phyloP scores from a whole-genome alignment of 2,888 invertebrate species.

The Eupithecia inturbata region DNA sequence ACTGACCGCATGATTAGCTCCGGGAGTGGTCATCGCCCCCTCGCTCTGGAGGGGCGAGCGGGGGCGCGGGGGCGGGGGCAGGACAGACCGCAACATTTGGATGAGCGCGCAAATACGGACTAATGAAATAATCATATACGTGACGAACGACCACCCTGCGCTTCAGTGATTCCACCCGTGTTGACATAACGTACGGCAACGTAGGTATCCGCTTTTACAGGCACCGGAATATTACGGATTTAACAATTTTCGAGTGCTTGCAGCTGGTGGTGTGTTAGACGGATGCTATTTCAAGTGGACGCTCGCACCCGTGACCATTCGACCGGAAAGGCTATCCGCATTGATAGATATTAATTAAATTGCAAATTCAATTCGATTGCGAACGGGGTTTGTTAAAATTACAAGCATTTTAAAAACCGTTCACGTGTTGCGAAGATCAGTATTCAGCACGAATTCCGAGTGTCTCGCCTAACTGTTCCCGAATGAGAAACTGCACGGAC shows the following conservation, averaged over 20 bases:
- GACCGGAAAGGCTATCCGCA: constrained; percentile 59
- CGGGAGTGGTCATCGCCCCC: constrained; percentile 80
- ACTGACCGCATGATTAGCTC: constrained; percentile 84
- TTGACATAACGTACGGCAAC: constrained; percentile 59
- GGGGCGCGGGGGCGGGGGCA: constrained; percentile 43
- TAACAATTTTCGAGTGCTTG: constrained; percentile 69
- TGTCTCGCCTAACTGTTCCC: constrained; percentile 51
- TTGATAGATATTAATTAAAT: constrained; percentile 39
- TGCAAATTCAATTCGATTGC: constrained; percentile 18
- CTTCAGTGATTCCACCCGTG: constrained; percentile 69
- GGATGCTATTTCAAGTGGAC: constrained; percentile 65
- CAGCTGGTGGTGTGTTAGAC: constrained; percentile 61
- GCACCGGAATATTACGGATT: constrained; percentile 51
- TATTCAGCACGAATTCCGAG: constrained; percentile 32
- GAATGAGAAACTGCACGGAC: constrained; percentile 63
- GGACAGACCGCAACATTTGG: constrained; percentile 71
- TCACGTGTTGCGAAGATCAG: constrained; percentile 24
- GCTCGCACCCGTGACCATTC: constrained; percentile 58
- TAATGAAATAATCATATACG: constrained; percentile 85
- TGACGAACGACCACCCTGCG: constrained; percentile 73
- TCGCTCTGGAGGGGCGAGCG: constrained; percentile 44
- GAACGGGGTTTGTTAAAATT: constrained; percentile 13
- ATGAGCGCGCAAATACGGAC: constrained; percentile 81
- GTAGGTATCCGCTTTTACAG: constrained; percentile 44
- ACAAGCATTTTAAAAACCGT: constrained; percentile 2